Evolutionary conservation across 2,797 vertebrate species (phyloP), one percentile per base, ranked within the genome.

Genomic region (Sebastes hopkinsi): DNA sequence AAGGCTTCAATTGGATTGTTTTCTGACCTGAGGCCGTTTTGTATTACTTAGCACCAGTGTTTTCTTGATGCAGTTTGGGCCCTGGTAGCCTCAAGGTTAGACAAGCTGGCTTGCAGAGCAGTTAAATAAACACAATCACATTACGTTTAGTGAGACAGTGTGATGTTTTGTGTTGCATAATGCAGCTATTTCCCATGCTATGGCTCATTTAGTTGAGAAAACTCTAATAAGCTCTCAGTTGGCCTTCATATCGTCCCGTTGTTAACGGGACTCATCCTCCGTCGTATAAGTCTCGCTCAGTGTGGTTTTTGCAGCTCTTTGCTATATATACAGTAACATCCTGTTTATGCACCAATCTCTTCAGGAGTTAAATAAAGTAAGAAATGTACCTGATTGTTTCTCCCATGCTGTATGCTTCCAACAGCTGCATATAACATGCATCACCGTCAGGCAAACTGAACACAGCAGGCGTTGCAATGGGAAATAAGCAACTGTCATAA

Each of bases 41-140:
- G 16, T 70, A 56, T 79, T 67, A 72, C 62, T 55, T 61, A 58
- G 67, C 42, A 20, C 36, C 64, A 62, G 67, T 68, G 50, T 54
- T 42, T 42, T 85, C 32, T 76, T 9, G 0, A n/a, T 80, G 18
- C 67, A 73, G 75, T 79, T 59, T 46, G 42, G 34, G 42, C 69
- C 60, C 66, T 9, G 62, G 65, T 58, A 59, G 87, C 83, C 82
- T 82, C 74, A 72, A 87, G 79, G 81, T 84, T 83, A 80, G 38
- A 84, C 56, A 64, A 58, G 70, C 71, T 13, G 38, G 78, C 78
- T 56, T 50, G 67, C 71, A 72, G 79, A 75, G 72, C 65, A 81
- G 72, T 81, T 83, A 79, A 87, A 86, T 62, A 85, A 89, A 88
- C 77, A 82, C 84, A 77, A 80, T 83, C 54, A 74, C 72, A 82